Base-by-base conservation (phyloP, 2,888 invertebrate species). In the Ectemnius cavifrons region DNA sequence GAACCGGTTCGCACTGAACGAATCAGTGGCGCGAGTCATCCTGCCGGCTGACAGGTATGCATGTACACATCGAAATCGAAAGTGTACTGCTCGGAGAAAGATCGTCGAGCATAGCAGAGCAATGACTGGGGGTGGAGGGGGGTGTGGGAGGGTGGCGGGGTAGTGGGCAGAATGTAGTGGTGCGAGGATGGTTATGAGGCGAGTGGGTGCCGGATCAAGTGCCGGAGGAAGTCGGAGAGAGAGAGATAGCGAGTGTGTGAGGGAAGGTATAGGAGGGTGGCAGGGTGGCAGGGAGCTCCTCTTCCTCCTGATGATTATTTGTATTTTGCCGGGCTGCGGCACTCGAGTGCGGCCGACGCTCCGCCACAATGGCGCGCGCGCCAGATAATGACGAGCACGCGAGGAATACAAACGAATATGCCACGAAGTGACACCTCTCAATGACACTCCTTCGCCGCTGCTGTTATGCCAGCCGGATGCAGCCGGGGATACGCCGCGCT, bases 341-440 rank as follows among this genome's bases (percentile, higher is more conserved):
- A 80, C 87, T 86, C 80, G 84, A 86, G 85, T 85, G 83, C 84
- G 83, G 82, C 84, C 83, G 86, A 81, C 86, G 85, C 83, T 80
- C 87, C 79, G 78, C 79, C 78, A 86, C 86, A 86, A 86, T 86
- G 81, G 67, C 47, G 52, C 69, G 65, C 75, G 71, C 66, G 72
- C 78, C 78, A 70, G 83, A 83, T 79, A 83, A 84, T 85, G 84
- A 86, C 84, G 85, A 84, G 85, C 76, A 78, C 77, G 78, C 78
- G 82, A 82, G 86, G 88, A 89, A 90, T 87, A 89, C 89, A 90
- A 89, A 90, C 90, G 89, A 89, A 90, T 90, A 90, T 91, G 84
- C 89, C 90, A 91, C 91, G 90, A 90, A 89, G 89, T 91, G 90
- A 91, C 91, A 91, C 91, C 91, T 91, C 89, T 90, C 90, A 90